Evolutionary conservation across 2,888 invertebrate genomes (phyloP).

Genomic region (Drosophila heteroneura): DNA sequence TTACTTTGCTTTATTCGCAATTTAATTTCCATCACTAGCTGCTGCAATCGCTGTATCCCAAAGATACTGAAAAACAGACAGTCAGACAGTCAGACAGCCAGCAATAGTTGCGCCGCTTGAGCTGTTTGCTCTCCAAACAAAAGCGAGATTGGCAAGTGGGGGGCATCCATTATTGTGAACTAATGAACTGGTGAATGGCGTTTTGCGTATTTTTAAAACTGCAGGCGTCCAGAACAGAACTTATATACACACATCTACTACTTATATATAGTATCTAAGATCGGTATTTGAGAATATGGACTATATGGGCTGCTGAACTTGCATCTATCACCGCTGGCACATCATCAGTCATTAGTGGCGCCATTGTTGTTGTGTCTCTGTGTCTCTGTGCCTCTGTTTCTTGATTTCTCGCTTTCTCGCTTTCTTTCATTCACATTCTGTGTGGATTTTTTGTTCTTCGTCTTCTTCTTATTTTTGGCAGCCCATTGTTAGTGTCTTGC

Average conservation of each 20-base stretch:
- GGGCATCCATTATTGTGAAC: constrained; percentile 30
- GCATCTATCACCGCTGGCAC: constrained; percentile 80
- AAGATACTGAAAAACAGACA: constrained; percentile 19
- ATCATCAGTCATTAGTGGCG: constrained; percentile 82
- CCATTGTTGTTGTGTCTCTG: constrained; percentile 64
- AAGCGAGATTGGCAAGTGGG: constrained; percentile 47
- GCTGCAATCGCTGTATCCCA: constrained; percentile 35
- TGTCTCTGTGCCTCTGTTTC: constrained; percentile 39
- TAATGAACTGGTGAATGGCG: constrained; percentile 42
- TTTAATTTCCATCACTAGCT: constrained; percentile 60
- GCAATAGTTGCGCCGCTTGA: constrained; percentile 43
- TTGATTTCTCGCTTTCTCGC: constrained; percentile 16
- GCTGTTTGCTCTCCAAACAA: constrained; percentile 68
- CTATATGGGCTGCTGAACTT: constrained; percentile 45
- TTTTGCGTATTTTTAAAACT: constrained; percentile 50
- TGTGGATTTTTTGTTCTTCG: constrained; percentile 12
- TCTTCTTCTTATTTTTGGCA: constrained; percentile 26
- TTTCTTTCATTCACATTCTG: constrained; percentile 7
- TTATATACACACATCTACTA: constrained; percentile 4
- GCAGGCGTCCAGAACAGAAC: constrained; percentile 25
- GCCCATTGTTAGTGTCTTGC: constrained; percentile 70
- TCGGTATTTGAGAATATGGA: constrained; percentile 15
- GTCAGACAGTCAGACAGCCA: background rate
- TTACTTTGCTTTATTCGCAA: constrained; percentile 81
- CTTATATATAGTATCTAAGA: background rate